Percentiles rank a stretch among this genome's conserved stretches.
Evolutionary conservation across 2,888 invertebrate species (phyloP).

Genomic region (Hydroisotoma schaefferi): DNA sequence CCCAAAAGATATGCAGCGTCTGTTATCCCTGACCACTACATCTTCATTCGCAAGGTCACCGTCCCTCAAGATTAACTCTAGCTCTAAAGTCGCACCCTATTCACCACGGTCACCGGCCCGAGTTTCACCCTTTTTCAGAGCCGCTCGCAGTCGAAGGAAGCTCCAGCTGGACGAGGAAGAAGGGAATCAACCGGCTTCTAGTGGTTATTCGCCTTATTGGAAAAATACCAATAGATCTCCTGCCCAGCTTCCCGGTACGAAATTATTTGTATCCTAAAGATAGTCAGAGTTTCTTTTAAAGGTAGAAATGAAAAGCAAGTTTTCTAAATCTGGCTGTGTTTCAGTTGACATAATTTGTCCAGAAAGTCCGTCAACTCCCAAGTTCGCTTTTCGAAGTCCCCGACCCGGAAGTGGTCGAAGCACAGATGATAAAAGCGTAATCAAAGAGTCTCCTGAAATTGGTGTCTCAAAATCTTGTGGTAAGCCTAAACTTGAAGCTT

Average conservation of each 20-base stretch:
- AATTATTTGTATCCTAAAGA: not conserved
- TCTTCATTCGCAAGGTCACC: constrained; percentile 22
- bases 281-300: not conserved
- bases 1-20: constrained; percentile 28
- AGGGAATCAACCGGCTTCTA: not conserved
- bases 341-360: constrained; percentile 26
- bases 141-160: constrained; percentile 21
- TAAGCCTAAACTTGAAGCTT: not conserved
- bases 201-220: not conserved
- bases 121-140: constrained; percentile 24
- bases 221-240: no score
- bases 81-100: constrained; percentile 3
- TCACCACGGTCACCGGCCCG: constrained; percentile 21
- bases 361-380: constrained; percentile 34
- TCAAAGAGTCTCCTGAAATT: constrained; percentile 35
- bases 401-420: constrained; percentile 17
- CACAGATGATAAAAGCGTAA: constrained; percentile 18
- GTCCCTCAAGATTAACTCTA: constrained; percentile 28
- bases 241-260: no score
- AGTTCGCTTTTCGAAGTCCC: constrained; percentile 3
- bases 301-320: not conserved
- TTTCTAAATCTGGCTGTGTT: not conserved
- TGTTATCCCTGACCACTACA: constrained; percentile 19
- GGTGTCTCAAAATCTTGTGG: constrained; percentile 31
- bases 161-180: constrained; percentile 16